Evolutionary conservation across 2,888 invertebrate genomes (phyloP).

Genomic region (Beris morrisii): DNA sequence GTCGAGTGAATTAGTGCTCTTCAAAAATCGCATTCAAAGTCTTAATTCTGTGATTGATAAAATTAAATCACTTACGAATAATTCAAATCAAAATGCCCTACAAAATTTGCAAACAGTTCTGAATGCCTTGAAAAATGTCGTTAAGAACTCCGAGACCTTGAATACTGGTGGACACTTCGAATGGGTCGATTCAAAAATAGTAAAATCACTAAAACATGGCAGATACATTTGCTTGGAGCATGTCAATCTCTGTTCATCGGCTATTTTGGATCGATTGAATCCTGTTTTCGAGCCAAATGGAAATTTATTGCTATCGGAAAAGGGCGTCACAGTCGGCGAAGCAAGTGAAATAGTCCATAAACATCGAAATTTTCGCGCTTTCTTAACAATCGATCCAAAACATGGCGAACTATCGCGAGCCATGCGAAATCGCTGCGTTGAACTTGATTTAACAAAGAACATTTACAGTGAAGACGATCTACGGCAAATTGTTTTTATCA

Average conservation of each 20-base stretch:
- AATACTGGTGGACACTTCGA: slow-evolving; percentile 89
- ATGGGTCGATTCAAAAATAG: slow-evolving; percentile 87
- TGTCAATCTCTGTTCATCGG: slow-evolving; percentile 94
- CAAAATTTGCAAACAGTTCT: slow-evolving; percentile 39
- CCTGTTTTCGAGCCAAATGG: slow-evolving; percentile 93
- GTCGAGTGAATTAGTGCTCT: slow-evolving; percentile 48
- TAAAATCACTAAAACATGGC: slow-evolving; percentile 81
- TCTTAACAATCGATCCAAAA: slow-evolving; percentile 92
- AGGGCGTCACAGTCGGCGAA: slow-evolving; percentile 76
- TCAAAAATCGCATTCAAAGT: slow-evolving; percentile 47
- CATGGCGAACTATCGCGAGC: slow-evolving; percentile 96
- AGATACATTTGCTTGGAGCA: slow-evolving; percentile 87
- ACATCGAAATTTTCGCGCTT: slow-evolving; percentile 88
- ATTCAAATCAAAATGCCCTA: background rate
- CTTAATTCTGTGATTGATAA: slow-evolving; percentile 43
- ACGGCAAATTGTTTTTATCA: slow-evolving; percentile 58
- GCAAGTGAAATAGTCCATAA: slow-evolving; percentile 74
- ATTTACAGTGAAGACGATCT: slow-evolving; percentile 56
- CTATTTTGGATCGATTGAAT: slow-evolving; percentile 95
- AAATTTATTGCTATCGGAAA: slow-evolving; percentile 84
- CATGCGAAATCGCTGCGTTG: slow-evolving; percentile 97
- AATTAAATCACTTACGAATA: background rate
- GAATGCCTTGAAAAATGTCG: slow-evolving; percentile 43
- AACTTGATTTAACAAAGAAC: slow-evolving; percentile 65
- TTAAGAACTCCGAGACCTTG: slow-evolving; percentile 61